Base-by-base conservation (phyloP, 2,113 vertebrate genomes). In the Dissostichus mawsoni region DNA sequence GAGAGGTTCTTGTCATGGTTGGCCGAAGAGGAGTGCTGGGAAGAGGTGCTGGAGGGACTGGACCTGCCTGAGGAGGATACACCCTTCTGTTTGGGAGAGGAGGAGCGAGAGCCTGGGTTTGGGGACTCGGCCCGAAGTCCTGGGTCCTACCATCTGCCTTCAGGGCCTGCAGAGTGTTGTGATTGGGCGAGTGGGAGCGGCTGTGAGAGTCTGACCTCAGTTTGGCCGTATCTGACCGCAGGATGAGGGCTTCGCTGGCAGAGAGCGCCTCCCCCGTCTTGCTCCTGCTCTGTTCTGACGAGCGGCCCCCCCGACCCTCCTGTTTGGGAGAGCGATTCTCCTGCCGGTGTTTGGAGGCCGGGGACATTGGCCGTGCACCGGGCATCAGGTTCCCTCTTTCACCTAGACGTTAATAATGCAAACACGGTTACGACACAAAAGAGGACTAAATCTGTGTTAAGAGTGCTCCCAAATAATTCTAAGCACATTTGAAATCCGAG, bases 151-250 rank as follows among this genome's bases (percentile, higher is more conserved):
- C 96, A 47, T 99, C 98, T 2, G 95, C 96, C 90, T 98, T 99
- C 25, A 99, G 92, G 4, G 97, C 98, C 86, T 99, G 98, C 58
- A 99, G 83, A 58, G 98, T 99, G 89, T 99, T 99, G 90, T 99
- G 98, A 89, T 99, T 99, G 57, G 98, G 98, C 0, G 98, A 99
- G 89, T 99, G 92, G 7, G 98, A 99, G 80, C 98, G 96, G 82
- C 98, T 98, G 68, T 99, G 98, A 3, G 97, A 98, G 93, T 99
- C 98, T 11, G 98, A 98, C 57, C 97, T 94, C 91, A 99, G 68
- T 87, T 99, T 99, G 66, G 96, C 98, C 0, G 98, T 94, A 41
- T 99, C 98, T 0, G 98, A 99, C 85, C 97, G 97, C 79, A 99
- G 93, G 82, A 98, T 93, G 29, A 99, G 97, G 36, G 97, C 96